Evolutionary conservation across 2,797 vertebrate genomes (phyloP).

Genomic region (Lycodopsis pacificus): DNA sequence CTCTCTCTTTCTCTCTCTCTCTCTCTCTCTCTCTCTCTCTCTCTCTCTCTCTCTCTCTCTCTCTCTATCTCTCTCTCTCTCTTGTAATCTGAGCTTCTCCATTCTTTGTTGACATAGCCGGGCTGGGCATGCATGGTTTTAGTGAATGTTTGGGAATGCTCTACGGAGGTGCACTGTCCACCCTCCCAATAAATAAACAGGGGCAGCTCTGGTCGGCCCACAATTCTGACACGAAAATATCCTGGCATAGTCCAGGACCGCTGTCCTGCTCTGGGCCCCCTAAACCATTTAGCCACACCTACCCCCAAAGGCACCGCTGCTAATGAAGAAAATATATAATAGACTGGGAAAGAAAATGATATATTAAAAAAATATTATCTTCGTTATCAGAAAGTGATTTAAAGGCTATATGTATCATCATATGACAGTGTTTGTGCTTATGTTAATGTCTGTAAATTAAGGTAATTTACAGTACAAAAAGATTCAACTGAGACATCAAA

Average conservation of each 20-base stretch:
- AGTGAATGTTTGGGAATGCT: background rate
- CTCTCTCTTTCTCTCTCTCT: background rate
- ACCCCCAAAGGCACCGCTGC: constrained; percentile 8
- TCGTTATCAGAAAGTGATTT: constrained; percentile 6
- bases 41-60: too few species aligned
- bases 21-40: background rate
- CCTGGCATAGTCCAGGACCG: constrained; percentile 10
- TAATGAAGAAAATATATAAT: constrained; percentile 26
- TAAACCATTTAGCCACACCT: constrained; percentile 11
- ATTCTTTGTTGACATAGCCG: background rate
- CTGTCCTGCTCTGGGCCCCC: constrained; percentile 19
- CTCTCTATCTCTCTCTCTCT: background rate
- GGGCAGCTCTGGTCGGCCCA: background rate
- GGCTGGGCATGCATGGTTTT: background rate
- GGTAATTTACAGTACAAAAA: constrained; percentile 1
- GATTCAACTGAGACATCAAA: constrained; percentile 12
- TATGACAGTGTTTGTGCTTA: background rate
- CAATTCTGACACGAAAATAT: constrained; percentile 34
- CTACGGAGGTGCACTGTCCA: background rate
- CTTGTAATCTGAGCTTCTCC: background rate
- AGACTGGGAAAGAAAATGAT: background rate
- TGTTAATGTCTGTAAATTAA: constrained; percentile 9
- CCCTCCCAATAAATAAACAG: background rate
- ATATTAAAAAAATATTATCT: background rate
- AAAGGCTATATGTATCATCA: background rate